Evolutionary conservation across 2,113 vertebrate genomes (phyloP).

Genomic region (Paratilapia polleni): DNA sequence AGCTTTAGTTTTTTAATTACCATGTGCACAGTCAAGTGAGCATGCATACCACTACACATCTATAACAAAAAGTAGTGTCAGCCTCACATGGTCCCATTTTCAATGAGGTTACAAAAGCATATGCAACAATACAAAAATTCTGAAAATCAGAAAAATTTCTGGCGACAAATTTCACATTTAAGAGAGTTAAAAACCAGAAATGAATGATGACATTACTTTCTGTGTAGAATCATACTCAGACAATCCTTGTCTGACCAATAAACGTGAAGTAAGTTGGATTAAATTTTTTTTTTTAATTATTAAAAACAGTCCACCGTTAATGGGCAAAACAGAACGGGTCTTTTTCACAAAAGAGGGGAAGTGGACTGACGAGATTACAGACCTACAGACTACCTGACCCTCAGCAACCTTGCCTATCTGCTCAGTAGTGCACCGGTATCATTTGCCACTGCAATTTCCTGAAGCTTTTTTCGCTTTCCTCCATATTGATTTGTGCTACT

Average conservation of each 20-base stretch:
- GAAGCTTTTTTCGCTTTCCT: neutral
- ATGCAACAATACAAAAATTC: accelerated
- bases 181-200: neutral
- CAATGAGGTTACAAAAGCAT: neutral
- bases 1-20: neutral
- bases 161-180: neutral
- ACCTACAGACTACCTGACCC: neutral
- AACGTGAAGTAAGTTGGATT: neutral
- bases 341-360: neutral
- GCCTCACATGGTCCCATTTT: neutral
- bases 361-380: neutral
- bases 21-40: neutral
- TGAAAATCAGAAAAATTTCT: neutral
- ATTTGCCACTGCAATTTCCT: conserved; percentile 44
- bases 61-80: neutral
- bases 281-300: neutral
- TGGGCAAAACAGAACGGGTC: neutral
- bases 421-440: conserved; percentile 46
- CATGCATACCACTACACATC: neutral
- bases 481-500: neutral
- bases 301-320: neutral
- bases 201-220: neutral
- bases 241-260: neutral
- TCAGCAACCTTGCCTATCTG: neutral
- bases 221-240: neutral